Evolutionary conservation across 2,113 vertebrate genomes (phyloP), one percentile per base, ranked within the genome.

Genomic region (Cichladusa arquata): DNA sequence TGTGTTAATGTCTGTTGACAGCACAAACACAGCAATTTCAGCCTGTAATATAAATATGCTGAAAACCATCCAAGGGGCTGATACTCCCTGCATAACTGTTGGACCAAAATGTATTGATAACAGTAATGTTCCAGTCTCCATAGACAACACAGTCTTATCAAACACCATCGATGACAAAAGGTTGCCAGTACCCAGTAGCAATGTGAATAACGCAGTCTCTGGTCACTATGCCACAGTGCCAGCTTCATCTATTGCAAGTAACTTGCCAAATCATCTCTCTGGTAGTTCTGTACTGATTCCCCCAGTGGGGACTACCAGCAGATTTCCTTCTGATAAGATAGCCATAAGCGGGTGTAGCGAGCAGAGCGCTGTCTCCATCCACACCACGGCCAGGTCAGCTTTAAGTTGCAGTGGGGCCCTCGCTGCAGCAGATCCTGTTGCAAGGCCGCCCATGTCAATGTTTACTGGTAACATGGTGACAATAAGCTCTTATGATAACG

Each of bases 1-100:
- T 86, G 98, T 98, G 96, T 97, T 98, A 85, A 98, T 98, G 98
- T 98, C 98, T 95, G 92, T 98, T 88, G 98, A 98, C 96, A 98
- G 97, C 54, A 45, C 97, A 90, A 98, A 97, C 81, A 91, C 97
- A 76, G 96, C 98, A 62, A 84, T 97, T 94, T 97, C 98, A 91
- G 95, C 97, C 61, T 98, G 98, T 97, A 98, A 94, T 73, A 86
- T 98, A 88, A 98, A 94, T 96, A 96, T 98, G 97, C 95, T 98
- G 86, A 98, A 98, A 96, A 97, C 97, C 79, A 96, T 98, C 94
- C 98, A 98, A 96, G 98, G 97, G 86, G 88, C 96, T 86, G 98
- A 98, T 85, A 92, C 97, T 82, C 95, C 97, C 11, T 97, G 98
- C 95, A 97, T 98, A 98, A 86, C 98, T 53, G 56, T 98, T 93